phyloP scores from a whole-genome alignment of 1,140 invertebrate genomes.

The Drosophila trapezifrons region DNA sequence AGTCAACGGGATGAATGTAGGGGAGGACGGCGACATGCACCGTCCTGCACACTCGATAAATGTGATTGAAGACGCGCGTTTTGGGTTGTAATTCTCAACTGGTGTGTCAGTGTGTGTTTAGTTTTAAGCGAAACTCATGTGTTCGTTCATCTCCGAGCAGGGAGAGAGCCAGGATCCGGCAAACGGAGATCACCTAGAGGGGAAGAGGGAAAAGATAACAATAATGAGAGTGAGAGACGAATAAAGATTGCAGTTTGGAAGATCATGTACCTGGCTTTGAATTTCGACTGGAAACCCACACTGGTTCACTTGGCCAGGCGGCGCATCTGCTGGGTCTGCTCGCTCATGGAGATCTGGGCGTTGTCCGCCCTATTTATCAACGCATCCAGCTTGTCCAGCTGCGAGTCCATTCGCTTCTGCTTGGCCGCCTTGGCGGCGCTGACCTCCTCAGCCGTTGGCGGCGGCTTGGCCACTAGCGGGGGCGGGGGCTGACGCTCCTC shows the following conservation, averaged over 20 bases:
- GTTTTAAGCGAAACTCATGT: slow-evolving; percentile 61
- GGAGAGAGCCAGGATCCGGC: slow-evolving; percentile 18
- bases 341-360: slow-evolving; percentile 87
- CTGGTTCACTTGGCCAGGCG: slow-evolving; percentile 86
- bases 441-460: slow-evolving; percentile 72
- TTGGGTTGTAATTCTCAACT: slow-evolving; percentile 51
- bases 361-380: slow-evolving; percentile 88
- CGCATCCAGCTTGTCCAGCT: slow-evolving; percentile 87
- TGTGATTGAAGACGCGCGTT: slow-evolving; percentile 63
- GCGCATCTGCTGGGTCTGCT: slow-evolving; percentile 90
- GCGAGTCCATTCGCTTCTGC: slow-evolving; percentile 86
- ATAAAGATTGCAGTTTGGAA: neutral
- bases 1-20: slow-evolving; percentile 25
- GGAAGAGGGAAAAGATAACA: neutral
- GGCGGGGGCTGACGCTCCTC: slow-evolving; percentile 79
- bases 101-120: slow-evolving; percentile 46
- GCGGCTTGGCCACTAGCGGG: slow-evolving; percentile 56
- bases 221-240: slow-evolving; percentile 11
- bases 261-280: slow-evolving; percentile 10
- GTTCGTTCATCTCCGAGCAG: slow-evolving; percentile 32
- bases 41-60: slow-evolving; percentile 31
- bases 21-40: neutral
- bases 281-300: neutral
- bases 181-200: neutral
- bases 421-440: slow-evolving; percentile 84